phyloP scores from a whole-genome alignment of 2,888 invertebrate genomes.

The Amitus sp. region DNA sequence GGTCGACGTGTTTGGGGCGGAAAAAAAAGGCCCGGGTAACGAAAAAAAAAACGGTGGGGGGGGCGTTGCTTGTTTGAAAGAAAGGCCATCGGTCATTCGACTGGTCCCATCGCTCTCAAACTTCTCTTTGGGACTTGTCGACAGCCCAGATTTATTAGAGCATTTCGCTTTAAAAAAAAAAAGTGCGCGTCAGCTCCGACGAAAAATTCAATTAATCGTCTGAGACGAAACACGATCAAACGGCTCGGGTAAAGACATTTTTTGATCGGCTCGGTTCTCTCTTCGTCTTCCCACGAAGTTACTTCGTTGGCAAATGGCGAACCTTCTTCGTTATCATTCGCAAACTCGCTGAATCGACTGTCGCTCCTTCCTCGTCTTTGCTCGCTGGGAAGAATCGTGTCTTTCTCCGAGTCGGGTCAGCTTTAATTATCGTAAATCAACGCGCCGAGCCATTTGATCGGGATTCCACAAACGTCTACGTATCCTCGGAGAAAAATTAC shows the following conservation, averaged over 20 bases:
- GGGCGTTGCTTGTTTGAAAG: too few species aligned
- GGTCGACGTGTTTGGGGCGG: too few species aligned
- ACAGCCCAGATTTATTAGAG: too few species aligned
- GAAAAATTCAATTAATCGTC: too few species aligned
- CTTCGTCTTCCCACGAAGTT: conserved; percentile 18
- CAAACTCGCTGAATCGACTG: conserved; percentile 30
- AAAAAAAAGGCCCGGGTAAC: too few species aligned
- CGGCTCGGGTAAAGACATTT: not conserved
- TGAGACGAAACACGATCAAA: too few species aligned
- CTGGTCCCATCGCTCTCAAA: too few species aligned
- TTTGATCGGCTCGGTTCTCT: conserved; percentile 11
- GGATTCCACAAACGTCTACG: conserved; percentile 40
- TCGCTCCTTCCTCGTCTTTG: conserved; percentile 23
- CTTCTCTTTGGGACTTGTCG: conserved; percentile 16
- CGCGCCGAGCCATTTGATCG: conserved; percentile 43
- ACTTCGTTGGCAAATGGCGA: conserved; percentile 33
- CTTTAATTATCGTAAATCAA: conserved; percentile 63
- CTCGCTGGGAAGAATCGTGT: conserved; percentile 30
- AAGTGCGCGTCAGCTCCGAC: too few species aligned
- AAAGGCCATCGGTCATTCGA: too few species aligned
- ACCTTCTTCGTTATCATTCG: conserved; percentile 37
- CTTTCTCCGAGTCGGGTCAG: conserved; percentile 54
- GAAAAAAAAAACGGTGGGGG: too few species aligned
- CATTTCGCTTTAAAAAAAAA: too few species aligned
- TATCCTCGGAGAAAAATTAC: conserved; percentile 17